Conservation (phyloP, 2,888 invertebrate species). For the Nemotelus pantherinus region DNA sequence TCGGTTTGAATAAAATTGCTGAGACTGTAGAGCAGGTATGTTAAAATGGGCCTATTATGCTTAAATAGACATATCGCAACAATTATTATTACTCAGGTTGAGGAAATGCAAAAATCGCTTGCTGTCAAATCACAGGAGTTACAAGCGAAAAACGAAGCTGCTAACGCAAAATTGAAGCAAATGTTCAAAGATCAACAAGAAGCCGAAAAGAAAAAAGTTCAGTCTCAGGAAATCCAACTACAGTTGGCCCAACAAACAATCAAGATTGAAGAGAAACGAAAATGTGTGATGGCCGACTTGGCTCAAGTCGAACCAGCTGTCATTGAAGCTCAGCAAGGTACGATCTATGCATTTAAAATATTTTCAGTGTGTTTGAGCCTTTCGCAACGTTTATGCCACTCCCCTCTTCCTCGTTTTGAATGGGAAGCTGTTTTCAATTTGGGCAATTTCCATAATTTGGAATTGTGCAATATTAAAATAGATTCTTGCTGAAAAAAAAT, state of each 20-base stretch:
- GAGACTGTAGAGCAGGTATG: conserved; percentile 93
- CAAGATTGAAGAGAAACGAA: conserved; percentile 92
- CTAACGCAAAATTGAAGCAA: conserved; percentile 98
- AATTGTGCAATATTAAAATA: no score
- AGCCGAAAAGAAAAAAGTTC: conserved; percentile 98
- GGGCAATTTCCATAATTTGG: no score
- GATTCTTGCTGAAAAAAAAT: no score
- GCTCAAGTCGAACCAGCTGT: conserved; percentile 99
- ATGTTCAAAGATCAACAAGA: conserved; percentile 99
- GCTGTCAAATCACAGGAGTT: conserved; percentile 95
- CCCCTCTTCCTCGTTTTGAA: conserved; percentile 28
- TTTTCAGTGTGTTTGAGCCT: conserved; percentile 5
- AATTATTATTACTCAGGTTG: conserved; percentile 69
- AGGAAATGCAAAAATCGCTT: conserved; percentile 98
- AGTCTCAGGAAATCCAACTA: conserved; percentile 94
- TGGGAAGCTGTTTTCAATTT: no score
- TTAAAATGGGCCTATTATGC: neutral
- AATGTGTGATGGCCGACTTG: conserved; percentile 94
- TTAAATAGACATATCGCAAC: neutral
- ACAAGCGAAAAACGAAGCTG: conserved; percentile 98
- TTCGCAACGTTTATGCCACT: conserved; percentile 1
- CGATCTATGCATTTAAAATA: conserved; percentile 50
- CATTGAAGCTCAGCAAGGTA: conserved; percentile 96
- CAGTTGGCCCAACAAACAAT: conserved; percentile 88
- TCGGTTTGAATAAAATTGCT: conserved; percentile 97